Evolutionary conservation across 2,888 invertebrate species (phyloP).

Genomic region (Apodemia duryi): DNA sequence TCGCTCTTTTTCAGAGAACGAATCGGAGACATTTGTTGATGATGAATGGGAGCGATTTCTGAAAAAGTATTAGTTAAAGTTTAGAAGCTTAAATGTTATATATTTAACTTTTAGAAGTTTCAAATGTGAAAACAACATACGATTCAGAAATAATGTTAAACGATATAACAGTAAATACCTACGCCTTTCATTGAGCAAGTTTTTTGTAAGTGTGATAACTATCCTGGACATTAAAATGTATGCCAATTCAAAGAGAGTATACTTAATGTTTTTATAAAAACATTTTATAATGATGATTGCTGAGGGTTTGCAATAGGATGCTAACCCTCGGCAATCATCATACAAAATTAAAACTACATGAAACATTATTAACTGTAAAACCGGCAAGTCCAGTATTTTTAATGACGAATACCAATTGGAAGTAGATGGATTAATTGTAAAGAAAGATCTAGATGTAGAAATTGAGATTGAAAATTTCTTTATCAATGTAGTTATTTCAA

Average conservation of each 20-base stretch:
- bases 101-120: constrained; percentile 30
- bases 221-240: background rate
- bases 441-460: no score
- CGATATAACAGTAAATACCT: background rate
- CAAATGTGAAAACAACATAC: constrained; percentile 23
- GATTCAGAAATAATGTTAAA: background rate
- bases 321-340: no score
- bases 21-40: constrained; percentile 76
- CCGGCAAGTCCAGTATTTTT: no score
- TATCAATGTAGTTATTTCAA: no score
- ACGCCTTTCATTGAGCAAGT: background rate
- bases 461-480: no score
- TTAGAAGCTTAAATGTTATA: constrained; percentile 26
- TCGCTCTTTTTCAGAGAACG: constrained; percentile 73
- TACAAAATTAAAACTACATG: no score
- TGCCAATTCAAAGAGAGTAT: background rate
- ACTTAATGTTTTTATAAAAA: no score
- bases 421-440: no score
- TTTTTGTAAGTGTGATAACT: background rate
- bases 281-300: no score
- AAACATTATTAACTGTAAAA: no score
- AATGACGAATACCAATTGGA: no score
- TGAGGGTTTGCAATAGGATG: no score
- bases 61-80: constrained; percentile 46
- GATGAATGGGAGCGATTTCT: constrained; percentile 75